These are phyloP conservation scores for Taenioides sp. DNA, from an alignment of 2,797 vertebrate species.

Conservation along the genomic window DNA sequence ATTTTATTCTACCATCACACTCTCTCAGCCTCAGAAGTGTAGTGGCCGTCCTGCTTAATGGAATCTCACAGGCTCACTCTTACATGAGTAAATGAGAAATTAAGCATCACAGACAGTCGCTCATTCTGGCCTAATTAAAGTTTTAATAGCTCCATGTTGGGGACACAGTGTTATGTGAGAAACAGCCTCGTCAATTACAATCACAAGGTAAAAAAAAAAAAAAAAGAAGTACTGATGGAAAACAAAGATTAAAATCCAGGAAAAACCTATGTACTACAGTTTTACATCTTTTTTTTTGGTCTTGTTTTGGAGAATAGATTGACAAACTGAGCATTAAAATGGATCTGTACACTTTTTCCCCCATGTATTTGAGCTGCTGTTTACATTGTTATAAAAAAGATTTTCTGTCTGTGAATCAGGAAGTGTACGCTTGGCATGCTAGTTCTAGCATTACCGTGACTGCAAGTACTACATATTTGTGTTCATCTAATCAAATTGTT, in stretches of 20 bases:
- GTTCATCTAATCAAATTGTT: no score
- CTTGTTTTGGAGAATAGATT: not conserved
- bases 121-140: slow-evolving; percentile 75
- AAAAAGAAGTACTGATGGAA: not conserved
- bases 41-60: slow-evolving; percentile 60
- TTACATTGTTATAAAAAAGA: no score
- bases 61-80: slow-evolving; percentile 66
- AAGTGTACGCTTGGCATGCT: no score
- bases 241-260: not conserved
- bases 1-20: slow-evolving; percentile 36
- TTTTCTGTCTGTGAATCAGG: no score
- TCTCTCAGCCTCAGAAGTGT: slow-evolving; percentile 42
- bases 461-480: no score
- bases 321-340: no score
- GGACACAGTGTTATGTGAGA: slow-evolving; percentile 56
- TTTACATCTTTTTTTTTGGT: not conserved
- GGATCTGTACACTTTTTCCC: no score
- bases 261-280: not conserved
- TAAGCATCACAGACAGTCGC: slow-evolving; percentile 73
- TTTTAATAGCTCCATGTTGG: slow-evolving; percentile 76
- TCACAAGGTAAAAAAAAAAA: no score
- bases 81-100: slow-evolving; percentile 73
- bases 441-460: no score
- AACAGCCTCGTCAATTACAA: slow-evolving; percentile 41
- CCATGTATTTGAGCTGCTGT: no score